Base-by-base conservation (phyloP, 1,140 invertebrate genomes). In the Notospermus geniculatus region DNA sequence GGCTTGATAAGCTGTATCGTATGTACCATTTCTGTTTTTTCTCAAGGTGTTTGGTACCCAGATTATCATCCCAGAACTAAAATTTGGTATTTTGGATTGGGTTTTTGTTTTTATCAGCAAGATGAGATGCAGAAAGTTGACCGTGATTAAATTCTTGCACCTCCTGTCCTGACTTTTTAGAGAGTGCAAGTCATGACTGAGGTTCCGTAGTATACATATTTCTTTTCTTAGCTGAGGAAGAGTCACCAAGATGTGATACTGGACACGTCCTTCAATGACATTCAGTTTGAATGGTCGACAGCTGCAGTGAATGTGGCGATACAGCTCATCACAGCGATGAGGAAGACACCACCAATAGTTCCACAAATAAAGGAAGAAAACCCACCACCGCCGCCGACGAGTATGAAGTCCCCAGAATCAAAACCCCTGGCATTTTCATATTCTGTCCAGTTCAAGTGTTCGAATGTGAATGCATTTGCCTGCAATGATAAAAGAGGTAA, bases 1-100 rank as follows among this genome's bases (percentile, higher is more conserved):
- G 90, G 90, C 9, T 88, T 91, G 25, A 85, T 90, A 46, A 80
- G 93, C 23, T 84, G 91, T 5, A 92, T 91, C 74, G 87, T 90
- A 68, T 41, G 36, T 56, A 25, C 17, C 46, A 39, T 22, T n/a
- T 43, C 45, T 41, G 19, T 5, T 41, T 22, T 11, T 29, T 56
- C 17, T n/a, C 30, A 36, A 30, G 13, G 39, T 25, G n/a, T 25
- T 23, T 30, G 25, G 81, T 60, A n/a, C n/a, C n/a, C n/a, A n/a
- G n/a, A n/a, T n/a, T n/a, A n/a, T n/a, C n/a, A n/a, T n/a, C n/a
- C n/a, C n/a, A n/a, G n/a, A n/a, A n/a, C n/a, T n/a, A n/a, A n/a
- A n/a, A n/a, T n/a, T n/a, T n/a, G n/a, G n/a, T n/a, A n/a, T n/a
- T n/a, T n/a, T n/a, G n/a, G n/a, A n/a, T n/a, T n/a, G n/a, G n/a